These are phyloP conservation scores for Gallirallus australis DNA, from an alignment of 2,797 vertebrate species.

Conservation along the genomic window DNA sequence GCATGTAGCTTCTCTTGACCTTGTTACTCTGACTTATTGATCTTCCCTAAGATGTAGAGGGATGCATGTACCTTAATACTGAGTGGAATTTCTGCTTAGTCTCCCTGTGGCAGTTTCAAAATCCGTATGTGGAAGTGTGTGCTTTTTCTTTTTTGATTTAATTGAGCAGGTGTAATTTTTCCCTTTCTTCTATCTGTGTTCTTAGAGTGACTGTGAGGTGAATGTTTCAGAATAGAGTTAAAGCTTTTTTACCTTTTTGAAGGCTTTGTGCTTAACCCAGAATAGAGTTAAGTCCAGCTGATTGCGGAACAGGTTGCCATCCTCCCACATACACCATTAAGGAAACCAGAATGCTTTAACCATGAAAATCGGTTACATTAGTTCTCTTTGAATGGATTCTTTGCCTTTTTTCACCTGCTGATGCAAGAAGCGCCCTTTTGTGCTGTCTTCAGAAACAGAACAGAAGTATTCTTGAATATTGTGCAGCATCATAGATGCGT, in stretches of 20 bases:
- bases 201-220: not conserved
- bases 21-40: not conserved
- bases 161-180: not conserved
- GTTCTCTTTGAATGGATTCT: not conserved
- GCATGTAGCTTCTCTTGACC: not conserved
- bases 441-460: not conserved
- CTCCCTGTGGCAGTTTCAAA: not conserved
- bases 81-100: not conserved
- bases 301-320: not conserved
- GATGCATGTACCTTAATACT: not conserved
- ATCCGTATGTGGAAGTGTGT: fast-evolving
- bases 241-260: not conserved
- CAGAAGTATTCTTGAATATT: not conserved
- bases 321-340: not conserved
- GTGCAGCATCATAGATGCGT: not conserved
- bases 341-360: not conserved
- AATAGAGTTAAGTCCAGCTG: not conserved
- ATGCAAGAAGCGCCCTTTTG: not conserved
- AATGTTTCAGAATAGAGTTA: not conserved
- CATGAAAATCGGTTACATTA: not conserved
- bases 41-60: not conserved
- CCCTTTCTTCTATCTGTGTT: not conserved
- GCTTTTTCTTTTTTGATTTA: not conserved
- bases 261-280: not conserved
- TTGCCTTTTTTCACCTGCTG: not conserved